A percentile compares a stretch with the other conserved stretches of the same genome.
These are phyloP conservation scores for Mercenaria mercenaria DNA, from an alignment of 1,140 invertebrate species.

Conservation along the genomic window DNA sequence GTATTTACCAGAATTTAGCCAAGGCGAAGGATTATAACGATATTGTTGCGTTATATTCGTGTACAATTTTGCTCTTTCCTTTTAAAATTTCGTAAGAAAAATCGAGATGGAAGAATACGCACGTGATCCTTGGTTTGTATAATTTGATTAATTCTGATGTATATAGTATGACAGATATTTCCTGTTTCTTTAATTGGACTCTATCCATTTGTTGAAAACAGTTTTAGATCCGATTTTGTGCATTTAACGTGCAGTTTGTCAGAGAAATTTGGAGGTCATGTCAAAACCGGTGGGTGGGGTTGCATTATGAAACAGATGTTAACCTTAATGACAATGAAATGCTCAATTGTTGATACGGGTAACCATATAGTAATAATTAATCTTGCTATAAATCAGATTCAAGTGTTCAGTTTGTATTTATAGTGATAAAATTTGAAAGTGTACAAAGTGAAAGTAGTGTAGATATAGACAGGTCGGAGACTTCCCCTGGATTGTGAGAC, in stretches of 20 bases:
- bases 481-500: too few relatives aligned
- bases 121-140: constrained; percentile 91
- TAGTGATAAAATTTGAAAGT: background rate
- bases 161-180: background rate
- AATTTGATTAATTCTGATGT: background rate
- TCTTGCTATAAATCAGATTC: background rate
- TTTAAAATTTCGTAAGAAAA: constrained; percentile 40
- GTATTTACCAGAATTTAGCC: too few relatives aligned
- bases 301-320: background rate
- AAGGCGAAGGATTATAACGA: too few relatives aligned
- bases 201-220: background rate
- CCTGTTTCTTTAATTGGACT: background rate
- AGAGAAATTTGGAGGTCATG: background rate
- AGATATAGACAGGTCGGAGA: too few relatives aligned
- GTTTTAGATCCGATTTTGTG: background rate
- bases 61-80: constrained; percentile 3
- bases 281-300: background rate
- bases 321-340: background rate
- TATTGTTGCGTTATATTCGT: background rate
- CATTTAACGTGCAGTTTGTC: background rate
- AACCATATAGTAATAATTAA: too few relatives aligned
- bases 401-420: background rate
- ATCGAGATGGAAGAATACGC: constrained; percentile 94
- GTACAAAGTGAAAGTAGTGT: too few relatives aligned
- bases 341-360: too few relatives aligned